These are phyloP conservation scores for Aleadryas rufinucha DNA, from an alignment of 2,113 vertebrate species.

Conservation along the genomic window DNA sequence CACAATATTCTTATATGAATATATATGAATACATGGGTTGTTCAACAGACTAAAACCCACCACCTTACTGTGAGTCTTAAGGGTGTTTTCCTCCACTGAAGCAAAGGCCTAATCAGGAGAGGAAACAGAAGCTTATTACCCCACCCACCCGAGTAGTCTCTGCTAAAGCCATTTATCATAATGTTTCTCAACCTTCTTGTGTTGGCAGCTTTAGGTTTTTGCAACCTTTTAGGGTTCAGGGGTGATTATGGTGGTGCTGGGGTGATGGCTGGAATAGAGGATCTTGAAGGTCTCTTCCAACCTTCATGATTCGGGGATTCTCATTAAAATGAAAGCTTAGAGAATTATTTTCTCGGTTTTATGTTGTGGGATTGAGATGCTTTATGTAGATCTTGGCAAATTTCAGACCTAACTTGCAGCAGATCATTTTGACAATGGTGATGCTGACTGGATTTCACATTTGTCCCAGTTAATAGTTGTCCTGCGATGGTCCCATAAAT, in stretches of 20 bases:
- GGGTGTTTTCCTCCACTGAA: background rate
- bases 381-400: background rate
- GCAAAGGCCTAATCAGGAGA: conserved; percentile 26
- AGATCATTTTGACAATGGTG: background rate
- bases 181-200: background rate
- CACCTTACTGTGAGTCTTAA: background rate
- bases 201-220: background rate
- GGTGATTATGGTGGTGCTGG: background rate
- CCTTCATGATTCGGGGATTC: background rate
- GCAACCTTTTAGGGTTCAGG: background rate
- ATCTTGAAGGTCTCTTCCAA: background rate
- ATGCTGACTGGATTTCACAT: background rate
- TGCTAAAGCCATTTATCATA: conserved; percentile 8
- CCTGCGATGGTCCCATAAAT: background rate
- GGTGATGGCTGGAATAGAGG: background rate
- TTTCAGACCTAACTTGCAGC: background rate
- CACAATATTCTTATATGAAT: background rate
- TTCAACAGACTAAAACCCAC: background rate
- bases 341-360: background rate
- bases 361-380: background rate
- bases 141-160: background rate
- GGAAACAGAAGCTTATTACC: conserved; percentile 5
- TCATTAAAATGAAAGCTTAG: background rate
- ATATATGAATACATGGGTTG: background rate
- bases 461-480: background rate